phyloP scores from a whole-genome alignment of 2,113 vertebrate species.

The Cryptotis parvus region DNA sequence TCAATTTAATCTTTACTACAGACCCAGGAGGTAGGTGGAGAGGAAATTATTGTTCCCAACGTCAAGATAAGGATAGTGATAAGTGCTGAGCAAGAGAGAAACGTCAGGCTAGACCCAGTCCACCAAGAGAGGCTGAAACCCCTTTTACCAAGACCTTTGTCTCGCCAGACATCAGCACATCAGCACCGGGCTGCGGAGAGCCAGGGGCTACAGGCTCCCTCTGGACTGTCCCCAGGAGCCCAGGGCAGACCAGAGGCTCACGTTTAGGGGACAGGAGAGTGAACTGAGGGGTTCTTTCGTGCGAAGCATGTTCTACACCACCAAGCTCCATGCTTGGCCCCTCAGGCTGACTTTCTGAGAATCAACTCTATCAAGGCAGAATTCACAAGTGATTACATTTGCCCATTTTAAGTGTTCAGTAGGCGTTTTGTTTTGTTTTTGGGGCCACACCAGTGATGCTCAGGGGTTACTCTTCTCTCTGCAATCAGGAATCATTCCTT shows the following conservation, averaged over 20 bases:
- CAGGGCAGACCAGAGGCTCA: neutral
- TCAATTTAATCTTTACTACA: constrained; percentile 54
- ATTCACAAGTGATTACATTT: constrained; percentile 18
- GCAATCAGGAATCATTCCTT: no score
- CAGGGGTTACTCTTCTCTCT: no score
- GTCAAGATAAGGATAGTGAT: constrained; percentile 10
- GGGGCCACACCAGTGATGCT: no score
- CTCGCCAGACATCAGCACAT: neutral
- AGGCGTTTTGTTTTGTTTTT: neutral
- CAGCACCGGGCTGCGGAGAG: neutral
- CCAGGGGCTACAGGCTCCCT: neutral
- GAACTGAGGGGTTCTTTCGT: no score
- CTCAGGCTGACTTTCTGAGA: neutral
- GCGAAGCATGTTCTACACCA: no score
- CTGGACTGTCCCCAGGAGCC: neutral
- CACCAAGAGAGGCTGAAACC: neutral
- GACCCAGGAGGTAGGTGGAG: constrained; percentile 16
- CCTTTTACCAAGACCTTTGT: neutral
- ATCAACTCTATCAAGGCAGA: neutral
- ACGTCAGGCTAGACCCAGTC: neutral
- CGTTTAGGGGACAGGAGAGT: no score
- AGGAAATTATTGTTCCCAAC: constrained; percentile 14
- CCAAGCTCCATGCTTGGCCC: no score
- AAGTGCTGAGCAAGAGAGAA: constrained; percentile 6
- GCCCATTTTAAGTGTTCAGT: neutral